Conservation (phyloP, 2,113 vertebrate genomes). For the Ornithorhynchus anatinus region DNA sequence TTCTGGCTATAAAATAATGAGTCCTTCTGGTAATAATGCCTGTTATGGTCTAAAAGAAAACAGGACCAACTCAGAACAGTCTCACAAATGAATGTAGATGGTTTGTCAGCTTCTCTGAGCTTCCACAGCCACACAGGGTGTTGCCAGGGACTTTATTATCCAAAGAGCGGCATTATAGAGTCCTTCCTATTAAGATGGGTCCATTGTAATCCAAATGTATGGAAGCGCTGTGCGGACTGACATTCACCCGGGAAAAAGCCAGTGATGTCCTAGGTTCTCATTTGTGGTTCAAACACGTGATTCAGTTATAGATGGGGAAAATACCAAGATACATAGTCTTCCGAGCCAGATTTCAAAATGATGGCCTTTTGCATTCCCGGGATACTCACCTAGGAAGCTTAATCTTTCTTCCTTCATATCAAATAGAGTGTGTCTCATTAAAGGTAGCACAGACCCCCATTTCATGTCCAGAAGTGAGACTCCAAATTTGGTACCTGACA, state of each 20-base stretch:
- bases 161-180: not conserved
- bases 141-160: not conserved
- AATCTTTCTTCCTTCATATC: constrained; percentile 23
- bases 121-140: constrained; percentile 1
- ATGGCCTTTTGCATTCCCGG: not conserved
- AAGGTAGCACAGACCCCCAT: too few relatives aligned
- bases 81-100: not conserved
- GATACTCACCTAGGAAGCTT: constrained; percentile 13
- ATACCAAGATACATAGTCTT: not conserved
- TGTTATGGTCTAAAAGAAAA: constrained; percentile 4
- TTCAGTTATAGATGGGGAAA: constrained; percentile 17
- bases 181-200: not conserved
- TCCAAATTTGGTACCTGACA: too few relatives aligned
- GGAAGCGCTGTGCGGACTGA: not conserved
- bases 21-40: not conserved
- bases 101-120: not conserved
- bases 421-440: too few relatives aligned
- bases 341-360: constrained; percentile 26
- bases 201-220: constrained; percentile 1
- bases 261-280: too few relatives aligned
- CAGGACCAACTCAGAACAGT: not conserved
- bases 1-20: constrained; percentile 2
- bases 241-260: not conserved
- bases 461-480: too few relatives aligned
- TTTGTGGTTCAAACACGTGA: not conserved